These are phyloP conservation scores for Phylloscopus trochilus DNA, from an alignment of 2,113 vertebrate genomes.

Conservation along the genomic window DNA sequence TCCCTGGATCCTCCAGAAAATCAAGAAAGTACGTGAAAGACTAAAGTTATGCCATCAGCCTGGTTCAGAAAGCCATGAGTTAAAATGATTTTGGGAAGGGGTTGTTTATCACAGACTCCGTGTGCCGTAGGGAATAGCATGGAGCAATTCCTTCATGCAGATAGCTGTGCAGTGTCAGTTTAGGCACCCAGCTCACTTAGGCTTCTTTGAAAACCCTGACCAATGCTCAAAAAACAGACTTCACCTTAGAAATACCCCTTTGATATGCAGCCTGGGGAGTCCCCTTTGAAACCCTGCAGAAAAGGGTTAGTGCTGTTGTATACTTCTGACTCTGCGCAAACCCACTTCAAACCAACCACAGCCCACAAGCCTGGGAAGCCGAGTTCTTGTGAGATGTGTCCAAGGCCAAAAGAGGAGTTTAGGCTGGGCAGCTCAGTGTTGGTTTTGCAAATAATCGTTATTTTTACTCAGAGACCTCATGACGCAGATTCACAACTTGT, in stretches of 20 bases:
- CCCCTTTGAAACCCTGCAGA: conserved; percentile 54
- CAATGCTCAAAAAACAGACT: neutral
- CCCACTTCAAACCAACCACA: conserved; percentile 55
- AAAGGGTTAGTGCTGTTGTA: conserved; percentile 22
- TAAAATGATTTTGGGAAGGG: neutral
- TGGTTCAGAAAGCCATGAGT: neutral
- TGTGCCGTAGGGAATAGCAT: neutral
- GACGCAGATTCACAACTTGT: conserved; percentile 1
- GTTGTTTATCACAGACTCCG: neutral
- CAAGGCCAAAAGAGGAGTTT: conserved; percentile 3
- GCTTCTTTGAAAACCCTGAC: conserved; percentile 4
- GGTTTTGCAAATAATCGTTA: conserved; percentile 9
- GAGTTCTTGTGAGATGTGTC: neutral
- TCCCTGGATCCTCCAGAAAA: conserved; percentile 83
- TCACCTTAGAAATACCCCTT: conserved; percentile 33
- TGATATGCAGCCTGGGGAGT: conserved; percentile 52
- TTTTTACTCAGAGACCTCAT: conserved; percentile 37
- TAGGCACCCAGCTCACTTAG: neutral
- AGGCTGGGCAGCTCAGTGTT: neutral
- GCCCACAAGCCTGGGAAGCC: neutral
- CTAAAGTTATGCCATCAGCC: neutral
- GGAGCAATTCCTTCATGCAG: neutral
- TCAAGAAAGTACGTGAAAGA: conserved; percentile 80
- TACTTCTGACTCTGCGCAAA: conserved; percentile 44
- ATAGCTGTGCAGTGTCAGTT: neutral